phyloP scores from a whole-genome alignment of 2,113 vertebrate species.

The Perca schrenkii region DNA sequence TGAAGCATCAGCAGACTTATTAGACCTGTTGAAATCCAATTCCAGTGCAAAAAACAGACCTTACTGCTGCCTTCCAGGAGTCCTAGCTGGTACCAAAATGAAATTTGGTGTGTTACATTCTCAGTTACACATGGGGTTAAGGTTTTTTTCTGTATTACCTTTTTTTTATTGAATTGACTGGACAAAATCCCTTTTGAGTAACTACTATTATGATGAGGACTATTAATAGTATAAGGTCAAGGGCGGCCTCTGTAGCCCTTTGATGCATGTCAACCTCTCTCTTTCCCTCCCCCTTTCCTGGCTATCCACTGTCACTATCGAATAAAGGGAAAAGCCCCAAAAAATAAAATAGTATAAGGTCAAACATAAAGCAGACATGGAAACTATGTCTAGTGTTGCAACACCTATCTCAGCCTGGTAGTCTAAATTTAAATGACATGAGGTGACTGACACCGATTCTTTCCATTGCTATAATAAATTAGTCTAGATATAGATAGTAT shows the following conservation, averaged over 20 bases:
- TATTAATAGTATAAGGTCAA: background rate
- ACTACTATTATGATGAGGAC: background rate
- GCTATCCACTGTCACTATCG: too few species aligned
- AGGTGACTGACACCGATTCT: background rate
- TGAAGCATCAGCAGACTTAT: background rate
- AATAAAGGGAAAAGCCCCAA: too few species aligned
- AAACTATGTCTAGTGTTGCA: conserved; percentile 20
- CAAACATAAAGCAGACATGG: conserved; percentile 37
- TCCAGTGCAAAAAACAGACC: background rate
- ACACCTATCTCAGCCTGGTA: background rate
- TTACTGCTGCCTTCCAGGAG: background rate
- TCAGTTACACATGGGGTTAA: background rate
- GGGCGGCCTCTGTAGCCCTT: too few species aligned
- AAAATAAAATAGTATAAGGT: too few species aligned
- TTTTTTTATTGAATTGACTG: background rate
- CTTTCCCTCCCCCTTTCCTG: too few species aligned
- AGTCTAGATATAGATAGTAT: too few species aligned
- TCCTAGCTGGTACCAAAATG: background rate
- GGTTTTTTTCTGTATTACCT: background rate
- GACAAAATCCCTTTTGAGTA: background rate
- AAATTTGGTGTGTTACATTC: background rate
- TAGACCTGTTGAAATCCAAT: background rate
- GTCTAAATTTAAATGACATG: background rate
- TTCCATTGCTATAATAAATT: background rate
- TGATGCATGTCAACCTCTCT: too few species aligned